These are phyloP conservation scores for Mesorhabditis belari DNA, from an alignment of 2,888 invertebrate genomes.

Conservation along the genomic window DNA sequence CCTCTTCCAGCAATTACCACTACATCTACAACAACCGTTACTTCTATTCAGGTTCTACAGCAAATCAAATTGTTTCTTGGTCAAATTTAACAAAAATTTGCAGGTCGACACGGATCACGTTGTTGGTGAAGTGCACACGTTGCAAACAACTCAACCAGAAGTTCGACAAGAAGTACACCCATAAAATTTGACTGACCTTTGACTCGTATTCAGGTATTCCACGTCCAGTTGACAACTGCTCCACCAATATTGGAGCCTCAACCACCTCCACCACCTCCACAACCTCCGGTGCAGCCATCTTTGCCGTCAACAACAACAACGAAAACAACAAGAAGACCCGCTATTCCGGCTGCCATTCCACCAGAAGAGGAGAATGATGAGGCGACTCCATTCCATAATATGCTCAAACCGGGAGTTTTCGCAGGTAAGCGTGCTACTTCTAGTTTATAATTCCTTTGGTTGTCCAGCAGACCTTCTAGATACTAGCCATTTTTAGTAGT, in stretches of 20 bases:
- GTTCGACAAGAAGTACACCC: not conserved
- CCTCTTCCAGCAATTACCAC: not conserved
- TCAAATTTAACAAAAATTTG: too few species aligned
- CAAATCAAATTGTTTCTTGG: too few species aligned
- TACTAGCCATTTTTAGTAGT: not conserved
- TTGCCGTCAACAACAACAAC: not conserved
- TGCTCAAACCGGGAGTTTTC: slow-evolving; percentile 20
- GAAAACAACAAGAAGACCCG: not conserved
- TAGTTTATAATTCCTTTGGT: too few species aligned
- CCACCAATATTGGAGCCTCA: too few species aligned
- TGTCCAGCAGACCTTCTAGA: too few species aligned
- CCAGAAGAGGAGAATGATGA: too few species aligned
- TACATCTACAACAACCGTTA: not conserved
- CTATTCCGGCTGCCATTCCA: not conserved
- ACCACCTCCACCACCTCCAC: too few species aligned
- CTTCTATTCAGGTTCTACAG: too few species aligned
- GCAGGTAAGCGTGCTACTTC: slow-evolving; percentile 23
- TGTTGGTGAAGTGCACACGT: not conserved
- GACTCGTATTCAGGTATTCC: too few species aligned
- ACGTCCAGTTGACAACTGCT: too few species aligned
- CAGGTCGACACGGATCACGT: not conserved
- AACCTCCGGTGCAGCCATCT: not conserved
- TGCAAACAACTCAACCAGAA: not conserved
- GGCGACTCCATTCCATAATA: slow-evolving; percentile 21
- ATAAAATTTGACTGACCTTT: too few species aligned